Percentiles rank a stretch among this genome's conserved stretches.
Evolutionary conservation across 2,797 vertebrate genomes (phyloP).

Genomic region (Lepilemur ruficaudatus): DNA sequence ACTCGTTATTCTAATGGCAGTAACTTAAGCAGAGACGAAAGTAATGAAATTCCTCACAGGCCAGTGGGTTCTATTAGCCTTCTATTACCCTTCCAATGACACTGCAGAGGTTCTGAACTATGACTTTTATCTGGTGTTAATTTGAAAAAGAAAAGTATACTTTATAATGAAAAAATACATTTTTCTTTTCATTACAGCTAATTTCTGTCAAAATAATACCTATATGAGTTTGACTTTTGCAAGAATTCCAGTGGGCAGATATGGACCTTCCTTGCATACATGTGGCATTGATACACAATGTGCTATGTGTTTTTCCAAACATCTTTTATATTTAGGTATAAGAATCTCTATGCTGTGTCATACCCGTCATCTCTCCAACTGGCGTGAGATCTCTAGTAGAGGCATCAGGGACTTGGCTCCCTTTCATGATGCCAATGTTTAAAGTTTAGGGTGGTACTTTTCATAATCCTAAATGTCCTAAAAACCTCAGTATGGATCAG

Average conservation of each 20-base stretch:
- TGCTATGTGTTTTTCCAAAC: slow-evolving; percentile 68
- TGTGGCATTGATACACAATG: slow-evolving; percentile 55
- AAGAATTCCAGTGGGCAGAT: slow-evolving; percentile 70
- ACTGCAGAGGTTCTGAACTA: not conserved
- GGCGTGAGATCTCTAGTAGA: not conserved
- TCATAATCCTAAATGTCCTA: not conserved
- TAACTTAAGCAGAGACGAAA: not conserved
- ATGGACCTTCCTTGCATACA: slow-evolving; percentile 67
- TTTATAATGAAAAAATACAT: not conserved
- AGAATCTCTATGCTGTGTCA: not conserved
- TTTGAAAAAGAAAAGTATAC: not conserved
- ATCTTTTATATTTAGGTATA: not conserved
- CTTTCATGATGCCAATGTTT: not conserved
- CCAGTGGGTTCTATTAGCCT: not conserved
- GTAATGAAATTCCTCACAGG: not conserved
- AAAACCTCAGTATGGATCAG: not conserved
- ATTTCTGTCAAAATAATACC: slow-evolving; percentile 77
- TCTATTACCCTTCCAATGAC: not conserved
- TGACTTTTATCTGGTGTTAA: slow-evolving; percentile 36
- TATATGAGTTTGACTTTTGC: slow-evolving; percentile 55
- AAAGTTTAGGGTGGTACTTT: not conserved
- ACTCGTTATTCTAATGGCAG: not conserved
- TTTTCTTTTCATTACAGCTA: slow-evolving; percentile 66
- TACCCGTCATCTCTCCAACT: not conserved
- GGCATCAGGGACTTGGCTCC: not conserved